Evolutionary conservation across 2,797 vertebrate species (phyloP).

Genomic region (Sebastes oblongus): DNA sequence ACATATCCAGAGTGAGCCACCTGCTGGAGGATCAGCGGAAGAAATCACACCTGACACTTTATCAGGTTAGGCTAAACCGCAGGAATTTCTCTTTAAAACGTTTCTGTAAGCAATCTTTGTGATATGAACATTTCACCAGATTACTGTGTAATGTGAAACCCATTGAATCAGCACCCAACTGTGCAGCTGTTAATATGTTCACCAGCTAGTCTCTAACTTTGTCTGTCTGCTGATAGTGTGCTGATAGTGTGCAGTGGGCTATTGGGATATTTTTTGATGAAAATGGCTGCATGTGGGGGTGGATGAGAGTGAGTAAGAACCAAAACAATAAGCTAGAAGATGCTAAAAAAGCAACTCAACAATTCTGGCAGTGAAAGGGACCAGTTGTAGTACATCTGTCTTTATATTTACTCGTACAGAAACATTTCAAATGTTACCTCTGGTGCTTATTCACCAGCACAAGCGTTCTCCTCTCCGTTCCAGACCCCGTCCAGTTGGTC

Average conservation of each 20-base stretch:
- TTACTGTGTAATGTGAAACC: background rate
- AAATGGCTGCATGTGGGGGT: no score
- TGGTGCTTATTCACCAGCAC: background rate
- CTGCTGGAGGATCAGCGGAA: constrained; percentile 56
- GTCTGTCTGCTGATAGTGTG: no score
- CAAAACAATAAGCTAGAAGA: no score
- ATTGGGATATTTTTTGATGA: no score
- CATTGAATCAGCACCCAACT: background rate
- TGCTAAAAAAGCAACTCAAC: no score
- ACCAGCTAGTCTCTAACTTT: no score
- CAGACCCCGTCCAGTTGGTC: constrained; percentile 15
- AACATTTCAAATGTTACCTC: background rate
- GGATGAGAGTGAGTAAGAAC: no score
- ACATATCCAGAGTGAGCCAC: constrained; percentile 52
- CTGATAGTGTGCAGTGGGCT: no score
- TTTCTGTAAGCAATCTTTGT: background rate
- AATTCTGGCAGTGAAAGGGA: no score
- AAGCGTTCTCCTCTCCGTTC: background rate
- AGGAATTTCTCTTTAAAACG: background rate
- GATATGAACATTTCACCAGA: background rate
- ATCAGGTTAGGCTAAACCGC: constrained; percentile 1
- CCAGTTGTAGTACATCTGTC: no score
- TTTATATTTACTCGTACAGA: background rate
- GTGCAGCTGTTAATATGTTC: background rate
- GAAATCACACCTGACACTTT: background rate